A percentile compares a stretch with the other conserved stretches of the same genome.
Conservation (phyloP, 2,888 invertebrate species). For the Microctonus brassicae region DNA sequence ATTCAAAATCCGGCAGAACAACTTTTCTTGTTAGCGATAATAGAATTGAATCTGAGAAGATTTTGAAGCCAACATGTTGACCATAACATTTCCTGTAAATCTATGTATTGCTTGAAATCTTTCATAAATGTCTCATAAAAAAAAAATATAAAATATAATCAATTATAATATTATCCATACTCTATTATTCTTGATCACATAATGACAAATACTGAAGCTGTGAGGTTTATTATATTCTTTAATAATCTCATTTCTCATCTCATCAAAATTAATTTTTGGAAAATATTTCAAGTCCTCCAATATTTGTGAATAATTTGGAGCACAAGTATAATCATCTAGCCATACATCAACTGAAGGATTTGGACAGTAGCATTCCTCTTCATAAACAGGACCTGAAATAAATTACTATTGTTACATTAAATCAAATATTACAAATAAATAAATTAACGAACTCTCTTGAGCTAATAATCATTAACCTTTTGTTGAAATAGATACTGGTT, state of each 20-base stretch:
- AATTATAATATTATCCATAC: constrained; percentile 46
- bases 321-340: constrained; percentile 79
- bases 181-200: constrained; percentile 85
- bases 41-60: constrained; percentile 92
- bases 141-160: constrained; percentile 5
- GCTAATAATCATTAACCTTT: constrained; percentile 73
- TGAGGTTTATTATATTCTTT: constrained; percentile 82
- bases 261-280: constrained; percentile 78
- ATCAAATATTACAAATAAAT: background rate
- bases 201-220: constrained; percentile 91
- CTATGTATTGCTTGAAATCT: constrained; percentile 56
- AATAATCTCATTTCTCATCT: constrained; percentile 76
- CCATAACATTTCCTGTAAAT: constrained; percentile 92
- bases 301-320: constrained; percentile 78
- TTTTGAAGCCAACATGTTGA: constrained; percentile 94
- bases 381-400: constrained; percentile 77
- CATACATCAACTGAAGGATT: constrained; percentile 75
- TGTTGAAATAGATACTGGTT: constrained; percentile 76
- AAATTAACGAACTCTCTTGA: constrained; percentile 49
- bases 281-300: constrained; percentile 79
- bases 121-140: background rate
- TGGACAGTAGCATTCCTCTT: constrained; percentile 91
- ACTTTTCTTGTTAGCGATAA: constrained; percentile 86
- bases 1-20: constrained; percentile 86
- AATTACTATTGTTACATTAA: constrained; percentile 14